A percentile compares a stretch with the other conserved stretches of the same genome.
Evolutionary conservation across 2,888 invertebrate species (phyloP).

Genomic region (Protonemura montana): DNA sequence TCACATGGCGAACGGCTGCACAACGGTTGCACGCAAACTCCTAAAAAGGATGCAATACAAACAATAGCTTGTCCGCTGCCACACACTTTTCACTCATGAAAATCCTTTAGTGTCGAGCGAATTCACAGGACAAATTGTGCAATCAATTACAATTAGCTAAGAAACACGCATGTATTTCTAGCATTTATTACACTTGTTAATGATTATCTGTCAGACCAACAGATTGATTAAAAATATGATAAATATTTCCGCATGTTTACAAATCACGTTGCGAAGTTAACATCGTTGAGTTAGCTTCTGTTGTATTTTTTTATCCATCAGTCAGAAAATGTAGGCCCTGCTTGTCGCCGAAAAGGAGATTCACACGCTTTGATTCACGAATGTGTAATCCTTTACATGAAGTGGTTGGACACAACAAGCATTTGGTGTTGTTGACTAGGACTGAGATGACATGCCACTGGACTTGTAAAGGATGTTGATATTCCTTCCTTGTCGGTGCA

Average conservation of each 20-base stretch:
- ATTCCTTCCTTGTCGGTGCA: background rate
- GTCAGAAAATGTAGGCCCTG: too few species aligned
- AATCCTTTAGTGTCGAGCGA: background rate
- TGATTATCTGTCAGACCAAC: background rate
- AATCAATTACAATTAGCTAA: background rate
- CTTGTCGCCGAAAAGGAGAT: too few species aligned
- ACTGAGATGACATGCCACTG: background rate
- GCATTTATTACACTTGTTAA: background rate
- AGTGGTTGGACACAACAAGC: background rate
- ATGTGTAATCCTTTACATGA: too few species aligned
- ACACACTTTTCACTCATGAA: background rate
- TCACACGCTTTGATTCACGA: too few species aligned
- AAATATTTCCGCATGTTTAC: too few species aligned
- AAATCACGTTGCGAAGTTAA: too few species aligned
- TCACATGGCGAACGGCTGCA: conserved; percentile 8
- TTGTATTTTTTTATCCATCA: too few species aligned
- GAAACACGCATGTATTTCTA: background rate
- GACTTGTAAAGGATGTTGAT: background rate
- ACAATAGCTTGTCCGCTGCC: conserved; percentile 16
- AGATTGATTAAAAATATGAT: too few species aligned
- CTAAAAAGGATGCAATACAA: conserved; percentile 1
- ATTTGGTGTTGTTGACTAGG: too few species aligned
- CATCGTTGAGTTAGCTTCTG: too few species aligned
- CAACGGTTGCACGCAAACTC: conserved; percentile 13
- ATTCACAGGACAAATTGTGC: conserved; percentile 9